These are phyloP conservation scores for Pygoscelis antarcticus DNA, from an alignment of 2,113 vertebrate species.

Conservation along the genomic window DNA sequence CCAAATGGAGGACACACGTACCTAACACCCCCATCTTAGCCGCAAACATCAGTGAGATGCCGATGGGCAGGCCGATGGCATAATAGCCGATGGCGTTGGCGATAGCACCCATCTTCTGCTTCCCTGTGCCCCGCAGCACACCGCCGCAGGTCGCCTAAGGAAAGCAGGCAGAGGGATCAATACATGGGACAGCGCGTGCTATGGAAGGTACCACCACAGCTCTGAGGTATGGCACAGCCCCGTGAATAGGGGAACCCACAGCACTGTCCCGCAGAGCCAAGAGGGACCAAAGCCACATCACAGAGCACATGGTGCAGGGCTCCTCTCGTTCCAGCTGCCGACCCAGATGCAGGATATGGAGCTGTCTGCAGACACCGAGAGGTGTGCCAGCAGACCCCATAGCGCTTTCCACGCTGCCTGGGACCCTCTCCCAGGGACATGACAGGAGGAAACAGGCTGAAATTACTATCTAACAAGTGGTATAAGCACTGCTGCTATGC, in stretches of 20 bases:
- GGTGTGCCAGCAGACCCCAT: neutral
- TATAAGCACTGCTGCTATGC: neutral
- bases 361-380: neutral
- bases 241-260: neutral
- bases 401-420: neutral
- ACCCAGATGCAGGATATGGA: accelerated
- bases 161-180: neutral
- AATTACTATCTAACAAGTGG: neutral
- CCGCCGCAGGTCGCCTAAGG: conserved; percentile 81
- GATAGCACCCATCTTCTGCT: conserved; percentile 89
- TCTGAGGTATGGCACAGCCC: neutral
- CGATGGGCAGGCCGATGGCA: conserved; percentile 78
- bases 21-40: conserved; percentile 82
- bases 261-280: neutral
- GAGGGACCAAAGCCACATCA: neutral
- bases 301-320: accelerated
- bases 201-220: neutral
- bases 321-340: neutral
- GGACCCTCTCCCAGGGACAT: neutral
- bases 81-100: conserved; percentile 85
- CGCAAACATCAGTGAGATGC: conserved; percentile 84
- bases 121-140: conserved; percentile 84
- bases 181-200: accelerated
- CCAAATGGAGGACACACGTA: conserved; percentile 43
- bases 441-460: neutral